phyloP scores from a whole-genome alignment of 2,888 invertebrate species.

The Coronaproctus castanopsis region DNA sequence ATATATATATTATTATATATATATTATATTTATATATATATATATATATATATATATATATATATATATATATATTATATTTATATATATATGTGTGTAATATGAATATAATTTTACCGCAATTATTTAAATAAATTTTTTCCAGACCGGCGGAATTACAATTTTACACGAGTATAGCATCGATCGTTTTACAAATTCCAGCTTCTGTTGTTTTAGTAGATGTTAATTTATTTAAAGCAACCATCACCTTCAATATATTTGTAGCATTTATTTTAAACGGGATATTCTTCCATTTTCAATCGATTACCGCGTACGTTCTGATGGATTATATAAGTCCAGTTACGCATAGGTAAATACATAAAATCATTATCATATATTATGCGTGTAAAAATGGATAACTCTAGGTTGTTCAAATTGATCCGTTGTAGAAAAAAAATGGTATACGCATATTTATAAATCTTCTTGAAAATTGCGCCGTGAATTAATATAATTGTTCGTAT shows the following conservation, averaged over 20 bases:
- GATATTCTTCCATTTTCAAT: conserved; percentile 58
- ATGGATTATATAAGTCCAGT: conserved; percentile 64
- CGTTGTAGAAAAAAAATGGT: not conserved
- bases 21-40: too few species aligned
- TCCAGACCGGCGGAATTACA: conserved; percentile 53
- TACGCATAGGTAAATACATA: conserved; percentile 47
- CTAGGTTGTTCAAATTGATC: not conserved
- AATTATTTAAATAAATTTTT: too few species aligned
- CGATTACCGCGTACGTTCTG: conserved; percentile 54
- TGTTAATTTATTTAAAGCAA: conserved; percentile 28
- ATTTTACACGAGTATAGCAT: conserved; percentile 54
- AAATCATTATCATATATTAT: too few species aligned
- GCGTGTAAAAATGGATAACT: not conserved
- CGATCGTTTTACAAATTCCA: conserved; percentile 49
- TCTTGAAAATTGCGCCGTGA: not conserved
- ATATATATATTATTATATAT: too few species aligned
- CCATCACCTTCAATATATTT: conserved; percentile 29
- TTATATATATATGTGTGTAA: too few species aligned
- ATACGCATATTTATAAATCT: not conserved
- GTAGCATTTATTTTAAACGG: conserved; percentile 44
- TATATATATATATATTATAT: too few species aligned
- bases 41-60: too few species aligned
- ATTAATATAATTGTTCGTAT: not conserved
- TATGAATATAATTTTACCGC: too few species aligned
- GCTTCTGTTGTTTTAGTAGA: conserved; percentile 45